Conservation (phyloP, 2,113 vertebrate species). For the Pseudorectes ferrugineus region DNA sequence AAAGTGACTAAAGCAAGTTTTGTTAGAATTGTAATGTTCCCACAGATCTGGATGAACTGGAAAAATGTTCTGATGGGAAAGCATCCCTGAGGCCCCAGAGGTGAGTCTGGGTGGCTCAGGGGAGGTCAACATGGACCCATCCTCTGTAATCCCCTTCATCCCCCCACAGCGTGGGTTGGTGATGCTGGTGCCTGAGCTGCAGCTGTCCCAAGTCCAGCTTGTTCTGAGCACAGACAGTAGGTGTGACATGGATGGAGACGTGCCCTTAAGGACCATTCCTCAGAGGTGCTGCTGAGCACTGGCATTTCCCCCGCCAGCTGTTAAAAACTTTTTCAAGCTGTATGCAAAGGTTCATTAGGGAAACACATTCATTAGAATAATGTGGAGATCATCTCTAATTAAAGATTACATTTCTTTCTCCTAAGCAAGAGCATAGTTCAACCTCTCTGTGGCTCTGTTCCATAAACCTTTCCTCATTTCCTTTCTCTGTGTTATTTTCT, state of each 20-base stretch:
- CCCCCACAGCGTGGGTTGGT: accelerated
- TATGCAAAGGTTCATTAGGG: neutral
- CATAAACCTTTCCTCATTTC: neutral
- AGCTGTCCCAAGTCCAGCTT: neutral
- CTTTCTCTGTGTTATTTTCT: neutral
- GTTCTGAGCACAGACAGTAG: neutral
- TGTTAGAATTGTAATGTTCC: neutral
- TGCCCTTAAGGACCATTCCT: neutral
- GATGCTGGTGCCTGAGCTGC: neutral
- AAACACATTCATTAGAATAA: neutral
- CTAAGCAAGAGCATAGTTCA: neutral
- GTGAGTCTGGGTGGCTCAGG: neutral
- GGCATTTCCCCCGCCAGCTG: neutral
- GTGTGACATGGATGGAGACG: neutral
- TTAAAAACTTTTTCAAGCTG: neutral
- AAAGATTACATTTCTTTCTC: neutral
- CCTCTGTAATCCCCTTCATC: neutral
- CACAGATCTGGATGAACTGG: neutral
- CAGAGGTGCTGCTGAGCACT: neutral
- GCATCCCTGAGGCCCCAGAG: neutral
- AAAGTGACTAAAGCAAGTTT: neutral
- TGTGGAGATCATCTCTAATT: neutral
- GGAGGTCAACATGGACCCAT: accelerated
- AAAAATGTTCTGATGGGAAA: neutral
- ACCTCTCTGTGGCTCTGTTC: neutral